Evolutionary conservation across 2,888 invertebrate species (phyloP), one percentile per base, ranked within the genome.

Genomic region (Siphonodentalium dalli): DNA sequence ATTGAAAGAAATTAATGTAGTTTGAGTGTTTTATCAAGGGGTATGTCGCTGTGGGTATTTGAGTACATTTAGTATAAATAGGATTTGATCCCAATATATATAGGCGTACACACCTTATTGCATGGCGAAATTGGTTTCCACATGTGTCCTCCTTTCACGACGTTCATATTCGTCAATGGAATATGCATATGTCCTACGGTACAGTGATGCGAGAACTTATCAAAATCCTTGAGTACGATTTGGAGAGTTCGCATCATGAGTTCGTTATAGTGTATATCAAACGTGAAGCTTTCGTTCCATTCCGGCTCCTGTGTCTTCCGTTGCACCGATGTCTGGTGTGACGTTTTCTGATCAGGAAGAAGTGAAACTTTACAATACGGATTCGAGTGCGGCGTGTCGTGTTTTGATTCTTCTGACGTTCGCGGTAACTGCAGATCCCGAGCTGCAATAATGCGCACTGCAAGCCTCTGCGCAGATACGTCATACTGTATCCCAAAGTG

Each of bases 371-470:
- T 78, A 60, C 76, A 78, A 63, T 80, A 80, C 11, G 83, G 83
- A 63, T 83, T 83, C 13, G 83, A 83, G 61, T 83, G 82, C 9
- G 82, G 79, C 73, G 81, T 73, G 66, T 83, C 83, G 46, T 78
- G 78, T 60, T 77, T 76, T 56, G 72, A 72, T 56, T 76, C 72
- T 49, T 78, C 76, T 35, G 79, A 69, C 49, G 66, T 69, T 55
- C 65, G 73, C 0, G 83, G 83, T 27, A 72, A 72, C 0, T 82
- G 79, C 20, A 83, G 70, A 45, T 83, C 81, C 41, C 75, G 69
- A 2, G 82, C 83, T 63, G 83, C 83, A 49, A 83, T 81, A 31
- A 83, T 68, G 65, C 77, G 77, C 20, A 83, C 82, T 35, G 79
- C 67, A 44, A 82, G 64, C 8, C 69, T 63, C 57, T 74, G 72